Conservation (phyloP, 1,140 invertebrate genomes). For the Brachionus angularis region DNA sequence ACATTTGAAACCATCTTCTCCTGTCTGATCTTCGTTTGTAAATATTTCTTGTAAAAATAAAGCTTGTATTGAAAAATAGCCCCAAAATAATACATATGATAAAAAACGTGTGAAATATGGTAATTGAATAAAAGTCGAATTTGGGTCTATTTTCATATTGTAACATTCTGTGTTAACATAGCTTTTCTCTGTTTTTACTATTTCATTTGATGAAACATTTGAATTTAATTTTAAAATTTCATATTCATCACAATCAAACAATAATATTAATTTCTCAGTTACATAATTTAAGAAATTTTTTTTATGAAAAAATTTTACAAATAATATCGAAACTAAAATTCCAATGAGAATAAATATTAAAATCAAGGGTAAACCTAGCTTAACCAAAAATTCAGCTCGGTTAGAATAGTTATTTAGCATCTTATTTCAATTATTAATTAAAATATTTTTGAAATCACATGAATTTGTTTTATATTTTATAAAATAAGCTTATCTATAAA, state of each 20-base stretch:
- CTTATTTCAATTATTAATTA: too few species aligned
- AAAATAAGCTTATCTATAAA: too few species aligned
- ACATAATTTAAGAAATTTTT: slow-evolving; percentile 8
- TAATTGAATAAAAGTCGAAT: slow-evolving; percentile 17
- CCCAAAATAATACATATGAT: slow-evolving; percentile 32
- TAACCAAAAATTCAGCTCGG: slow-evolving; percentile 21
- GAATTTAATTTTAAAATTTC: neutral
- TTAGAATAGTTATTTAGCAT: too few species aligned
- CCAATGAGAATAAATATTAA: neutral
- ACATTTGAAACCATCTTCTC: slow-evolving; percentile 5
- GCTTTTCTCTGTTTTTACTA: neutral
- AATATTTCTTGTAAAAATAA: slow-evolving; percentile 30
- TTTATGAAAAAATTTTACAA: slow-evolving; percentile 4
- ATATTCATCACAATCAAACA: slow-evolving; percentile 23
- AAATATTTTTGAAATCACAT: too few species aligned
- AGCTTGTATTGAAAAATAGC: slow-evolving; percentile 40
- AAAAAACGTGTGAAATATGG: slow-evolving; percentile 30
- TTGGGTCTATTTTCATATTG: slow-evolving; percentile 19
- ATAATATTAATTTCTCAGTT: slow-evolving; percentile 17
- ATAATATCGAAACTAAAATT: neutral
- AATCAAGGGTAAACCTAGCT: slow-evolving; percentile 14
- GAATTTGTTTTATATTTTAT: too few species aligned
- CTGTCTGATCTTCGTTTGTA: neutral
- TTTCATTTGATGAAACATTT: neutral
- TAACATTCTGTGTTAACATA: slow-evolving; percentile 22